Evolutionary conservation across 1,140 invertebrate species (phyloP).

Genomic region (Platyura marginata): DNA sequence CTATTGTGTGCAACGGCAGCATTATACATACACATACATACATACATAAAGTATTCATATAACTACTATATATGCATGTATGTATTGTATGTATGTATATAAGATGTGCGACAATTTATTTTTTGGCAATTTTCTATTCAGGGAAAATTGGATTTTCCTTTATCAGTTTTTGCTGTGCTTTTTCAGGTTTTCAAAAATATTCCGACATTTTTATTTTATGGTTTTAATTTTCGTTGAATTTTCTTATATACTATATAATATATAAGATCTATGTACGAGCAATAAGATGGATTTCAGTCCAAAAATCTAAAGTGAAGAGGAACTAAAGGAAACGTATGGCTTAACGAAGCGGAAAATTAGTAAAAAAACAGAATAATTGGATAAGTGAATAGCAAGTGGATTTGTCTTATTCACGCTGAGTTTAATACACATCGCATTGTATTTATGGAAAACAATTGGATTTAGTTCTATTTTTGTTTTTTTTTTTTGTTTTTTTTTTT

Average conservation of each 20-base stretch:
- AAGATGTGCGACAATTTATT: neutral
- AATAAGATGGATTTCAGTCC: neutral
- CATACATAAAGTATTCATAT: too few species aligned
- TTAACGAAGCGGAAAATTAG: constrained; percentile 1
- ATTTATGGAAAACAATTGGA: too few species aligned
- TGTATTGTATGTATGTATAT: neutral
- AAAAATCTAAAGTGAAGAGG: neutral
- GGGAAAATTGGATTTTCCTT: constrained; percentile 1
- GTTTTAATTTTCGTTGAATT: neutral
- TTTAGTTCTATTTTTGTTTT: too few species aligned
- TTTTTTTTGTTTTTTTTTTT: too few species aligned
- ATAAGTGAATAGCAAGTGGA: neutral
- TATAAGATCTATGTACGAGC: too few species aligned
- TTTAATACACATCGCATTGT: too few species aligned
- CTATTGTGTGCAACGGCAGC: too few species aligned
- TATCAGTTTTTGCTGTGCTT: too few species aligned
- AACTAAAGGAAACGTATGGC: neutral
- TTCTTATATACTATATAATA: neutral
- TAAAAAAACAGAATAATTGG: neutral
- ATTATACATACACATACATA: too few species aligned
- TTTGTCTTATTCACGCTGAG: neutral
- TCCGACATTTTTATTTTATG: neutral
- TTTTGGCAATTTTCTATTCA: constrained; percentile 1
- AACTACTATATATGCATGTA: neutral
- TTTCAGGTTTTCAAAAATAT: too few species aligned